phyloP scores from a whole-genome alignment of 2,113 vertebrate genomes.

The Tetrax tetrax region DNA sequence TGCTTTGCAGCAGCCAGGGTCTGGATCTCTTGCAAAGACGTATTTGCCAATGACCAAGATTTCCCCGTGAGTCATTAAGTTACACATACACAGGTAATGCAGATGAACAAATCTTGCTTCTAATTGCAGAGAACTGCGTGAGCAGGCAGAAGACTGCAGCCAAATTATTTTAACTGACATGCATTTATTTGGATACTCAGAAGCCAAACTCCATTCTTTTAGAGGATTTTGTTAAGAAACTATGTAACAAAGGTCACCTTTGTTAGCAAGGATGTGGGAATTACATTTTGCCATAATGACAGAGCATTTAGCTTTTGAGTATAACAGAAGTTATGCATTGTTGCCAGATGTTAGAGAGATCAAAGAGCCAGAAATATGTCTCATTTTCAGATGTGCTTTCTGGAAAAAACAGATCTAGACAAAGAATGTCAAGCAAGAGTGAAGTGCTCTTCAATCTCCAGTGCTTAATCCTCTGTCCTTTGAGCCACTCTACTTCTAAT shows the following conservation, averaged over 20 bases:
- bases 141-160: background rate
- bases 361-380: background rate
- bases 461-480: background rate
- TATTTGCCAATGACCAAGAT: background rate
- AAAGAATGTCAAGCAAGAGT: background rate
- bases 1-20: background rate
- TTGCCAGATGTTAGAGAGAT: background rate
- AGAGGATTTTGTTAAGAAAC: background rate
- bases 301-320: constrained; percentile 16
- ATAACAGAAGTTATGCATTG: background rate
- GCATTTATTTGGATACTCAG: background rate
- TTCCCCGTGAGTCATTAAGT: background rate
- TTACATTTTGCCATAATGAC: constrained; percentile 11
- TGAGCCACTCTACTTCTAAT: background rate
- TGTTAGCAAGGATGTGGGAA: constrained; percentile 5
- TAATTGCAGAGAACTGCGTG: background rate
- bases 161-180: background rate
- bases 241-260: constrained; percentile 19
- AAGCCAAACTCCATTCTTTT: background rate
- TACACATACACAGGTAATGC: background rate
- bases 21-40: background rate
- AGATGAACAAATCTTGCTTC: background rate
- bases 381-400: background rate
- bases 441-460: background rate
- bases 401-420: background rate